Conservation (phyloP, 2,888 invertebrate species). For the Ennomos fuscantarius region DNA sequence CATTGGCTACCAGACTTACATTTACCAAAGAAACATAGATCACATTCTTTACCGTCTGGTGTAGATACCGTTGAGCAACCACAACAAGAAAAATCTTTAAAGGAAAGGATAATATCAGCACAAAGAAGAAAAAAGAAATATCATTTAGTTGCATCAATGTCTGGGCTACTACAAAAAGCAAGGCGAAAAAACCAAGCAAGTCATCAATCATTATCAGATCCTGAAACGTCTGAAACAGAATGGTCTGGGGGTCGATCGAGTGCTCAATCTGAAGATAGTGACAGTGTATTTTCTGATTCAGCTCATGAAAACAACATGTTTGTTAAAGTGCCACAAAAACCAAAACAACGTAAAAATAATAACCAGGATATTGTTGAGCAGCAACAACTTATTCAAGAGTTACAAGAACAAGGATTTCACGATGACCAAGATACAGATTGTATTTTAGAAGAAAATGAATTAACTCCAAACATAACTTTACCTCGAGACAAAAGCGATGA, state of each 20-base stretch:
- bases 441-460: conserved; percentile 70
- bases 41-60: conserved; percentile 92
- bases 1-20: conserved; percentile 93
- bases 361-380: conserved; percentile 81
- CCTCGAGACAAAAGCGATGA: conserved; percentile 81
- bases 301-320: conserved; percentile 87
- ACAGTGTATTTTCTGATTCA: conserved; percentile 89
- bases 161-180: conserved; percentile 93
- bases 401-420: conserved; percentile 76
- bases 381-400: conserved; percentile 77
- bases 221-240: conserved; percentile 91
- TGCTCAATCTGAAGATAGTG: conserved; percentile 91
- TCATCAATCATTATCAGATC: conserved; percentile 89
- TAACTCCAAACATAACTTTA: conserved; percentile 49
- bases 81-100: conserved; percentile 77
- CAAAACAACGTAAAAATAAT: conserved; percentile 75
- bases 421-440: conserved; percentile 64
- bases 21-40: conserved; percentile 90
- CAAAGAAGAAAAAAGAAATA: conserved; percentile 91
- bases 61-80: conserved; percentile 84
- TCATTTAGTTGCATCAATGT: conserved; percentile 92
- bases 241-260: conserved; percentile 87
- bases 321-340: conserved; percentile 84
- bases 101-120: conserved; percentile 77
- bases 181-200: conserved; percentile 87